These are phyloP conservation scores for Chamaetylas fuelleborni DNA, from an alignment of 2,113 vertebrate species.

Conservation along the genomic window DNA sequence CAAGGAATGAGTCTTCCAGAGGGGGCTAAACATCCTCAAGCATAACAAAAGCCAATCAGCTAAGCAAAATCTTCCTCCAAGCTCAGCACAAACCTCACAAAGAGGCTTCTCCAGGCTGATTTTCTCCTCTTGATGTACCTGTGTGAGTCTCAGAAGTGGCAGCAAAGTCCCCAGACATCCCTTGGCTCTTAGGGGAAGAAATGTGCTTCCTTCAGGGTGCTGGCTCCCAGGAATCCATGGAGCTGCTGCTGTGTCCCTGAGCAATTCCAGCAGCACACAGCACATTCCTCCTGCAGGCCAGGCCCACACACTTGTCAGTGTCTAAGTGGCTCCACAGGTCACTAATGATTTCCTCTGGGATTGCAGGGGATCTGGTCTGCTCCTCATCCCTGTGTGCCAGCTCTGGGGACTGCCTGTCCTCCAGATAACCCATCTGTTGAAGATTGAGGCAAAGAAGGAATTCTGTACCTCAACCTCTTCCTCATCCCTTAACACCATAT, in stretches of 20 bases:
- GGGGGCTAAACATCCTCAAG: not conserved
- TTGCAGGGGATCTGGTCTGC: too few relatives aligned
- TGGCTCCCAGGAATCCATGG: not conserved
- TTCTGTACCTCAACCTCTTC: too few relatives aligned
- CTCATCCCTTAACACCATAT: too few relatives aligned
- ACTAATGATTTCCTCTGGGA: too few relatives aligned
- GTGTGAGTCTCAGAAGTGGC: not conserved
- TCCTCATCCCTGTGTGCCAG: too few relatives aligned
- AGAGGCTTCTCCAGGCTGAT: not conserved
- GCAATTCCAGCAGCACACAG: not conserved
- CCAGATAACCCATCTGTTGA: too few relatives aligned
- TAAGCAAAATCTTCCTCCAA: not conserved
- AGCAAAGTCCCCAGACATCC: not conserved
- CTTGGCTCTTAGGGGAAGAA: not conserved
- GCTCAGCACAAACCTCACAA: conserved; percentile 23
- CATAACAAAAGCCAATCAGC: not conserved
- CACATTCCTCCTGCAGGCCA: not conserved
- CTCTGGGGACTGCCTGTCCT: too few relatives aligned
- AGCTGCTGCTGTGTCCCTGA: not conserved
- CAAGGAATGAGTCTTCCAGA: not conserved
- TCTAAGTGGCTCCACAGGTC: too few relatives aligned
- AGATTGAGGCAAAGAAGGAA: too few relatives aligned
- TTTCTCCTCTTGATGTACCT: not conserved
- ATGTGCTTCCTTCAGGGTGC: not conserved
- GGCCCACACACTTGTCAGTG: too few relatives aligned